These are phyloP conservation scores for human (Homo sapiens) DNA, from an alignment of 2,113 vertebrate genomes.

Conservation along the genomic window DNA sequence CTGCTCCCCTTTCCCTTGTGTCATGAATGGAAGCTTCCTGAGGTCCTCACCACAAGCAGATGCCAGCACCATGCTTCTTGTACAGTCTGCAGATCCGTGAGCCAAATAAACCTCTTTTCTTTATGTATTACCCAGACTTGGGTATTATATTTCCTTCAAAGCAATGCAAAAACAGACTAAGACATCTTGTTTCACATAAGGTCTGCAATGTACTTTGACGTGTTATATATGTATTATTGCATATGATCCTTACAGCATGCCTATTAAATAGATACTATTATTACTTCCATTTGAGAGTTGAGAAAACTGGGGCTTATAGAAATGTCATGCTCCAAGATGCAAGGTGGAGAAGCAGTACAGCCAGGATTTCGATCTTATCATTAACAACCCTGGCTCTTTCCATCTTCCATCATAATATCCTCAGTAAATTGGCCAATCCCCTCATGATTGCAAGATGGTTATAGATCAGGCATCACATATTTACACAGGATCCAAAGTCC, in stretches of 20 bases:
- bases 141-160: background rate
- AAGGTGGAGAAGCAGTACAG: background rate
- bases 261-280: background rate
- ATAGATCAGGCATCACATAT: background rate
- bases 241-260: background rate
- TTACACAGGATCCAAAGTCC: background rate
- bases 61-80: background rate
- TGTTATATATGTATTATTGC: background rate
- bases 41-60: background rate
- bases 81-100: background rate
- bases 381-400: background rate
- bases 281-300: background rate
- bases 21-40: background rate
- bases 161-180: background rate
- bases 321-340: background rate
- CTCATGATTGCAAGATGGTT: background rate
- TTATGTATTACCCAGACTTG: background rate
- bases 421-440: background rate
- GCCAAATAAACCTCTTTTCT: background rate
- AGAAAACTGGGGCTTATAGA: background rate
- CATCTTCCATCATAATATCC: background rate
- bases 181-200: background rate
- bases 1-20: background rate
- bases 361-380: background rate
- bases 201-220: background rate